phyloP scores from a whole-genome alignment of 2,113 vertebrate species.

The Dinomys branickii region DNA sequence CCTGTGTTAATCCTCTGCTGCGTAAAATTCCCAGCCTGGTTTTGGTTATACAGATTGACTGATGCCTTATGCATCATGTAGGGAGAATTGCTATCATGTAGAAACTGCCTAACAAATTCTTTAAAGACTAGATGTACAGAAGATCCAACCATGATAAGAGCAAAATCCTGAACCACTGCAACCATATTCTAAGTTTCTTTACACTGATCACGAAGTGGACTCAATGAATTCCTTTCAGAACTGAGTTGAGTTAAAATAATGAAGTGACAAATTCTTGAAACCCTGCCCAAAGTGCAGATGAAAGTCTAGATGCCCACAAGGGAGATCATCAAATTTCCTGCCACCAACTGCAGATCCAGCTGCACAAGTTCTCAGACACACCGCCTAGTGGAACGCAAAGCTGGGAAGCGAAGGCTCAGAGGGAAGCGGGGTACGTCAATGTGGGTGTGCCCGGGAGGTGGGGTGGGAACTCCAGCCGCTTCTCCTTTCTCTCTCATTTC shows the following conservation, averaged over 20 bases:
- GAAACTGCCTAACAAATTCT: not conserved
- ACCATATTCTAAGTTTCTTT: not conserved
- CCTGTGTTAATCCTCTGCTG: not conserved
- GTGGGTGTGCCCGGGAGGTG: not conserved
- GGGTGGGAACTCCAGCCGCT: too few species aligned
- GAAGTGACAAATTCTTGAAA: not conserved
- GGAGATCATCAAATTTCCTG: not conserved
- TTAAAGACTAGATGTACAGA: not conserved
- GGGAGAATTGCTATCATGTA: not conserved
- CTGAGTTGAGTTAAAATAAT: not conserved
- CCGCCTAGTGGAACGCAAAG: not conserved
- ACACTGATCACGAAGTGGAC: not conserved
- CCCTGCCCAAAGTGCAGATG: not conserved
- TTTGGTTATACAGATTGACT: not conserved
- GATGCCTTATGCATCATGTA: not conserved
- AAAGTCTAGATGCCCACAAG: not conserved
- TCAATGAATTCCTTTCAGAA: not conserved
- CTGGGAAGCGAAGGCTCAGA: not conserved
- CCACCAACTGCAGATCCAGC: not conserved
- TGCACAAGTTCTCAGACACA: too few species aligned
- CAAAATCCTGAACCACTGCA: not conserved
- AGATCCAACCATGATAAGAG: not conserved
- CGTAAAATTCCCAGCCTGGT: not conserved
- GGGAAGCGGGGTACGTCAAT: not conserved
- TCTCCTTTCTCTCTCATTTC: not conserved